A percentile compares a stretch with the other conserved stretches of the same genome.
Evolutionary conservation across 2,113 vertebrate genomes (phyloP).

Genomic region (Myotis lucifugus): DNA sequence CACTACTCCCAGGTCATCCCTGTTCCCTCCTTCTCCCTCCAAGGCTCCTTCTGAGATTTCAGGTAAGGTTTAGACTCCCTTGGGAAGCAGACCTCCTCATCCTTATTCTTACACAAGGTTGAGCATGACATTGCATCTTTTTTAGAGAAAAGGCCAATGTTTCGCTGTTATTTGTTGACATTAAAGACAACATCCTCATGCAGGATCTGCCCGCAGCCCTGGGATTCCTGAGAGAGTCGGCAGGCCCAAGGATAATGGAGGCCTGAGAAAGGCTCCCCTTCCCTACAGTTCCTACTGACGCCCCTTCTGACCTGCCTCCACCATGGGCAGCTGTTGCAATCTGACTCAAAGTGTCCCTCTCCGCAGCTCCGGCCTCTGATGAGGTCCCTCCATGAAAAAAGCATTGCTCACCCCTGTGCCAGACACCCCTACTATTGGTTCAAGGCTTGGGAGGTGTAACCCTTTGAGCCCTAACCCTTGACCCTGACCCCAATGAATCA

Average conservation of each 20-base stretch:
- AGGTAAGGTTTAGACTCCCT: background rate
- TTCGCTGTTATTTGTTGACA: background rate
- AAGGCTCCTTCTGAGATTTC: background rate
- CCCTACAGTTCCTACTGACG: background rate
- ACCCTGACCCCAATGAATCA: conserved; percentile 71
- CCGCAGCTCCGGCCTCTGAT: conserved; percentile 78
- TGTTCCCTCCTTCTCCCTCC: background rate
- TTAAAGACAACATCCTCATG: background rate
- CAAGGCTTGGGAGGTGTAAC: conserved; percentile 40
- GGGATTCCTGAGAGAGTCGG: background rate
- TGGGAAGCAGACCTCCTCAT: background rate
- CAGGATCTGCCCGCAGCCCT: background rate
- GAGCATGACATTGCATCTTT: background rate
- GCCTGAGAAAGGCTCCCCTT: background rate
- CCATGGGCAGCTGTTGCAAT: background rate
- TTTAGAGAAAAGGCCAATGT: conserved; percentile 14
- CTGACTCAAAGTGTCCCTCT: conserved; percentile 50
- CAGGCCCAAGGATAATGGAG: background rate
- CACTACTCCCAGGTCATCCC: background rate
- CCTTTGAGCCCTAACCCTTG: conserved; percentile 78
- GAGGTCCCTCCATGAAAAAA: conserved; percentile 56
- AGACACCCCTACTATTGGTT: background rate
- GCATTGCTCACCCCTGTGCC: conserved; percentile 49
- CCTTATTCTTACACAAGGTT: background rate
- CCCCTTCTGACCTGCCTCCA: conserved; percentile 19